Percentiles rank a stretch among this genome's conserved stretches.
Conservation (phyloP, 92 coral and sea anemone species). For the Zoanthus sociatus region DNA sequence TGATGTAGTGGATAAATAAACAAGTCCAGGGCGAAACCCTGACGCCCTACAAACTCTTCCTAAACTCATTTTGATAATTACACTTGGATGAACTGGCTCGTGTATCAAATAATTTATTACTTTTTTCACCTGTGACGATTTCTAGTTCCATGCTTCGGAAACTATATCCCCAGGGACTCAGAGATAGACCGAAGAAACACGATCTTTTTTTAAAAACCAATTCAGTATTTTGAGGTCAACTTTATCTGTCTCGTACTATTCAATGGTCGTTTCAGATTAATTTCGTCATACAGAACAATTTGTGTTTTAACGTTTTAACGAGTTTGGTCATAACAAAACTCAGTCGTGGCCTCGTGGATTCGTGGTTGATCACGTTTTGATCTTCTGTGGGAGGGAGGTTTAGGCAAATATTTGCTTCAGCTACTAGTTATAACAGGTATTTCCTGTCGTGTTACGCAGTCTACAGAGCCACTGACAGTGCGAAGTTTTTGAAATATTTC, state of each 20-base stretch:
- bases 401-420: neutral
- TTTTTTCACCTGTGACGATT: constrained; percentile 34
- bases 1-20: constrained; percentile 33
- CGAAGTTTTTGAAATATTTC: too few relatives aligned
- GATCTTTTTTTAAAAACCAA: neutral
- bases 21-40: constrained; percentile 31
- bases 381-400: constrained; percentile 26
- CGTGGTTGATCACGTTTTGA: neutral
- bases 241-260: neutral
- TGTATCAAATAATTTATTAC: neutral
- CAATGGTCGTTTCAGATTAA: neutral
- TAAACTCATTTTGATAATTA: constrained; percentile 27
- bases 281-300: neutral
- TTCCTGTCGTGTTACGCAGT: neutral
- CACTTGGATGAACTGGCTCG: neutral
- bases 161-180: constrained; percentile 28
- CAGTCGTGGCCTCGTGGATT: constrained; percentile 11
- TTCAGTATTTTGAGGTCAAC: neutral
- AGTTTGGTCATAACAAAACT: neutral
- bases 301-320: neutral
- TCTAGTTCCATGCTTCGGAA: constrained; percentile 14
- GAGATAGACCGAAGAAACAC: neutral
- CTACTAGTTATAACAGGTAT: neutral
- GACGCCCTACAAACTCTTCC: constrained; percentile 41
- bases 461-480: too few relatives aligned